These are phyloP conservation scores for Platichthys stellatus DNA, from an alignment of 2,113 vertebrate species.

Conservation along the genomic window DNA sequence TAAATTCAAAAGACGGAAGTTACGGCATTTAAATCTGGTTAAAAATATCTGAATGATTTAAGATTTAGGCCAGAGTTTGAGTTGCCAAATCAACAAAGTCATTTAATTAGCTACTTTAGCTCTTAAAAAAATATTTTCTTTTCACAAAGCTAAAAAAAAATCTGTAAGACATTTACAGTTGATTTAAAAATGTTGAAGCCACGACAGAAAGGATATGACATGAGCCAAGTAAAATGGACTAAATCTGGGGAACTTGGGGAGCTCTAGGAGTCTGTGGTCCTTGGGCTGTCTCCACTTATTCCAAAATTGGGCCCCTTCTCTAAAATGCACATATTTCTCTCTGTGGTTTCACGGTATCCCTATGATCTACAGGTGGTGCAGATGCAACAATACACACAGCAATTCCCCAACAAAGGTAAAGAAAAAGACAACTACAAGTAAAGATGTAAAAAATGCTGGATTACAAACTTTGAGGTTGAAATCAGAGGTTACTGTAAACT, in stretches of 20 bases:
- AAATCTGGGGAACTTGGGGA: neutral
- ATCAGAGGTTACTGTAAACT: constrained; percentile 36
- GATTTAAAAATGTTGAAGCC: neutral
- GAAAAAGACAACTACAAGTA: neutral
- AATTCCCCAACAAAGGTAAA: neutral
- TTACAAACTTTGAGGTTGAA: neutral
- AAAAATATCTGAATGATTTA: no score
- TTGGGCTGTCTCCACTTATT: neutral
- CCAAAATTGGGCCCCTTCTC: neutral
- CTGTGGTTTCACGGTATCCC: neutral
- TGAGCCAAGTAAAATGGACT: neutral
- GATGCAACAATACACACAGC: no score
- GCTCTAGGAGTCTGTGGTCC: neutral
- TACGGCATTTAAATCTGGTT: no score
- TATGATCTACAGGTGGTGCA: neutral
- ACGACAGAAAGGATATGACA: neutral
- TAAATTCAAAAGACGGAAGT: neutral
- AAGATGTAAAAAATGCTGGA: neutral
- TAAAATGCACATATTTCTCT: neutral
- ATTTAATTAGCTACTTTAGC: neutral
- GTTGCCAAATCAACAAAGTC: no score
- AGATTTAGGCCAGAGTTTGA: no score
- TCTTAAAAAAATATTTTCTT: neutral
- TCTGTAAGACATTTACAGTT: neutral
- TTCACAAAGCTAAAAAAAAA: neutral